Conservation (phyloP, 2,888 invertebrate genomes). For the Sceliomorpha sp. region DNA sequence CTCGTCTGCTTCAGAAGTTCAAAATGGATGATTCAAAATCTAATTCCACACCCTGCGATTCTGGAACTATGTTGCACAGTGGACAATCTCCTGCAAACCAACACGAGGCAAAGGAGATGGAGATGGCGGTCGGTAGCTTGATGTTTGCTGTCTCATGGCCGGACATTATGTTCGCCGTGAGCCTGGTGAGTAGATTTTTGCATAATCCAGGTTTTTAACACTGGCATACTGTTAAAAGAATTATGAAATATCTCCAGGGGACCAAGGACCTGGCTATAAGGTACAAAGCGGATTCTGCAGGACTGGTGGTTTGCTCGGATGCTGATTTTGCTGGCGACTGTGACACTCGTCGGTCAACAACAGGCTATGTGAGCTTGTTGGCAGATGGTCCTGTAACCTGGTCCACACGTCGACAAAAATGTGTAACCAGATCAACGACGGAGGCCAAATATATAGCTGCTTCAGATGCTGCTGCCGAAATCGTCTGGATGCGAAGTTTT, state of each 20-base stretch:
- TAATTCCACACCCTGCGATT: not conserved
- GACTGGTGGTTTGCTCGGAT: slow-evolving; percentile 57
- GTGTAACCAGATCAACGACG: slow-evolving; percentile 54
- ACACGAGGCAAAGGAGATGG: slow-evolving; percentile 2
- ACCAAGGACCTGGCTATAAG: slow-evolving; percentile 31
- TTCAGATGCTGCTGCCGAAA: slow-evolving; percentile 51
- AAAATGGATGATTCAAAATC: slow-evolving; percentile 18
- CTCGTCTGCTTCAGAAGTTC: slow-evolving; percentile 12
- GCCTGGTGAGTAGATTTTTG: slow-evolving; percentile 31
- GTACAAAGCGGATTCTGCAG: slow-evolving; percentile 17
- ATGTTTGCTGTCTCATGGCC: slow-evolving; percentile 44
- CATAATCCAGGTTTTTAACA: slow-evolving; percentile 25
- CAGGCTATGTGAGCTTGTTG: slow-evolving; percentile 37
- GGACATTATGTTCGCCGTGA: slow-evolving; percentile 51
- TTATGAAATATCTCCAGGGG: slow-evolving; percentile 44
- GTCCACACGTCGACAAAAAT: slow-evolving; percentile 37
- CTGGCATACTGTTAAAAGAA: slow-evolving; percentile 40
- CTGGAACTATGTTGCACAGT: not conserved
- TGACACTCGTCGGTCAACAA: slow-evolving; percentile 36
- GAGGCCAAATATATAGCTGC: slow-evolving; percentile 63
- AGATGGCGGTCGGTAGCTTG: slow-evolving; percentile 37
- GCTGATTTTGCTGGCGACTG: slow-evolving; percentile 51
- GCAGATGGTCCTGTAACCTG: slow-evolving; percentile 46
- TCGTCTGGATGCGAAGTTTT: slow-evolving; percentile 57
- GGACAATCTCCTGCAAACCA: not conserved